Conservation (phyloP, 1,140 invertebrate species). For the Papilio glaucus region DNA sequence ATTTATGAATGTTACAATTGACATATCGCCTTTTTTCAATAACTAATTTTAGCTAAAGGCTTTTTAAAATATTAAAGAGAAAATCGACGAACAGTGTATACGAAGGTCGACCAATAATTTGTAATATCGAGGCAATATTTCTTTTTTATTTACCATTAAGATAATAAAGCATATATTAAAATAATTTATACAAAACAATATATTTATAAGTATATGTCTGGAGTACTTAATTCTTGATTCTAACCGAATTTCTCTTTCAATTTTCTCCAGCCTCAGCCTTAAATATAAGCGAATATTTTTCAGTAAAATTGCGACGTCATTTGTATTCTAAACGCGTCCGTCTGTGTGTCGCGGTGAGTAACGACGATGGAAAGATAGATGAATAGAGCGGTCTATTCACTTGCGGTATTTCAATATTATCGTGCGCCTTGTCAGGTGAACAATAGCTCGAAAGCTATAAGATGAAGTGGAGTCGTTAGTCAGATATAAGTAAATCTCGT, state of each 20-base stretch:
- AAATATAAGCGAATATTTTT: conserved; percentile 25
- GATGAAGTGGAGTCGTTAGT: conserved; percentile 70
- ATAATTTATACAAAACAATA: neutral
- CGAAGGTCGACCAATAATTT: too few species aligned
- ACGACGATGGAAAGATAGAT: conserved; percentile 64
- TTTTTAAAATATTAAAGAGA: too few species aligned
- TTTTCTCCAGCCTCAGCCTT: conserved; percentile 3
- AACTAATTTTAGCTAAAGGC: too few species aligned
- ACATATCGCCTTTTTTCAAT: too few species aligned
- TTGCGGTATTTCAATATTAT: conserved; percentile 77
- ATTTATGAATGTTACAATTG: too few species aligned
- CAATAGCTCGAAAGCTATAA: conserved; percentile 62
- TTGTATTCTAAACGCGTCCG: conserved; percentile 34
- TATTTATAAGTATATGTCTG: neutral
- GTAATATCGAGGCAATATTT: too few species aligned
- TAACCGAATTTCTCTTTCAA: neutral
- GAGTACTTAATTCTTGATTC: conserved; percentile 1
- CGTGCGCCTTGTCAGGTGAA: conserved; percentile 72
- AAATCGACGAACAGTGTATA: too few species aligned
- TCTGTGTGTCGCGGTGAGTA: conserved; percentile 52
- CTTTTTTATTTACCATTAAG: too few species aligned
- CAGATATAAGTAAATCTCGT: conserved; percentile 41
- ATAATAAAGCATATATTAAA: neutral
- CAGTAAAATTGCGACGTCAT: conserved; percentile 14
- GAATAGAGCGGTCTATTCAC: conserved; percentile 63